A percentile compares a stretch with the other conserved stretches of the same genome.
Evolutionary conservation across 92 coral and sea anemone genomes (phyloP).

Genomic region (Epizoanthus illoricatus): DNA sequence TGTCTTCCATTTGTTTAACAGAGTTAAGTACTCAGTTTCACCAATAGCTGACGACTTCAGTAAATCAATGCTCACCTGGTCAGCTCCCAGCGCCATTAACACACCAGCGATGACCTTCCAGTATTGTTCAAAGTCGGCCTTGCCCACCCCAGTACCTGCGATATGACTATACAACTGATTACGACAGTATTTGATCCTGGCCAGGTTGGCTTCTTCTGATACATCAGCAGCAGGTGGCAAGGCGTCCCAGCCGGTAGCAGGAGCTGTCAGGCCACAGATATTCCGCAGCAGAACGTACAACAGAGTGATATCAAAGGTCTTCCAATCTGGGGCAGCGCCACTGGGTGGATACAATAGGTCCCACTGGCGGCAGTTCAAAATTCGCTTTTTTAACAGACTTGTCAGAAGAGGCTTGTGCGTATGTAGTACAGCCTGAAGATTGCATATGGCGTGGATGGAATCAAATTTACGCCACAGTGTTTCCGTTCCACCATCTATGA

Average conservation of each 20-base stretch:
- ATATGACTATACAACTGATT: neutral
- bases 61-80: neutral
- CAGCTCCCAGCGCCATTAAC: neutral
- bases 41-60: neutral
- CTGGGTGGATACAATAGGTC: neutral
- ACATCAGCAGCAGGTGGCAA: neutral
- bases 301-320: too few species aligned
- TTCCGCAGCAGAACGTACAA: too few species aligned
- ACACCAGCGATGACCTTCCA: conserved; percentile 26
- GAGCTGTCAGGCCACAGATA: too few species aligned
- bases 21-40: too few species aligned
- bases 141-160: conserved; percentile 10
- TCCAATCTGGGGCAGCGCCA: neutral
- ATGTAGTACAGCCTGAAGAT: neutral
- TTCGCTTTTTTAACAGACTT: neutral
- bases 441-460: neutral
- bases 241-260: conserved; percentile 17
- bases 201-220: conserved; percentile 13
- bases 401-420: neutral
- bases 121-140: conserved; percentile 11
- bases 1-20: too few species aligned
- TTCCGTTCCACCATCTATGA: conserved; percentile 19
- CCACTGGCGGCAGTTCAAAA: conserved; percentile 6
- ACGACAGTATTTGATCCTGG: neutral
- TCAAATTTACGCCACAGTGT: neutral